Evolutionary conservation across 1,140 invertebrate genomes (phyloP).

Genomic region (Rhagoletis zephyria): DNA sequence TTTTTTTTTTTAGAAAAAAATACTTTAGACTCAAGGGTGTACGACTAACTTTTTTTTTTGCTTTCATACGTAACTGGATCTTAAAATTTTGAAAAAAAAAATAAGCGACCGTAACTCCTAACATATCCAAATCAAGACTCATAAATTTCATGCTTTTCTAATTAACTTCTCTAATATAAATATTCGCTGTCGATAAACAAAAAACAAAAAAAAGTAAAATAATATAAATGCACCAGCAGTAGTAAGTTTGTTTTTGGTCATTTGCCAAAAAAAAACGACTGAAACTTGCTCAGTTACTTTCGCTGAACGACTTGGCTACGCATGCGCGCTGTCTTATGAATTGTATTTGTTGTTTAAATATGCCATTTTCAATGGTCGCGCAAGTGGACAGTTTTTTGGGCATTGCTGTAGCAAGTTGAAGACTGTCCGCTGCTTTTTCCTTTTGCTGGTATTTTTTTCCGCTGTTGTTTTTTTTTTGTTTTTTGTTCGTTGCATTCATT

Average conservation of each 20-base stretch:
- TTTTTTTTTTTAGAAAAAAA: too few relatives aligned
- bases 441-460: too few relatives aligned
- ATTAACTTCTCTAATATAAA: background rate
- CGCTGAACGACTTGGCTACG: slow-evolving; percentile 61
- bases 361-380: slow-evolving; percentile 55
- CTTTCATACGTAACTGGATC: too few relatives aligned
- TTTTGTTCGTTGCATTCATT: background rate
- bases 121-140: background rate
- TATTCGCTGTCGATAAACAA: background rate
- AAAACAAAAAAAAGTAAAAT: too few relatives aligned
- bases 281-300: slow-evolving; percentile 71
- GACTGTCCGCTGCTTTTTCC: too few relatives aligned
- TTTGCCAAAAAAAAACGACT: slow-evolving; percentile 54
- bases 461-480: background rate
- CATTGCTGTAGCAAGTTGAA: background rate
- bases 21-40: too few relatives aligned
- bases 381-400: slow-evolving; percentile 56
- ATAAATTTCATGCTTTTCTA: slow-evolving; percentile 16
- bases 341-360: slow-evolving; percentile 32
- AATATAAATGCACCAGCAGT: background rate
- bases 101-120: too few relatives aligned
- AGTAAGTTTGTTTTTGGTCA: background rate
- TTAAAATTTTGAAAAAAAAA: too few relatives aligned
- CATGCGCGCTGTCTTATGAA: background rate
- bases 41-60: too few relatives aligned